Evolutionary conservation across 2,888 invertebrate species (phyloP).

Genomic region (Drosophila anceps): DNA sequence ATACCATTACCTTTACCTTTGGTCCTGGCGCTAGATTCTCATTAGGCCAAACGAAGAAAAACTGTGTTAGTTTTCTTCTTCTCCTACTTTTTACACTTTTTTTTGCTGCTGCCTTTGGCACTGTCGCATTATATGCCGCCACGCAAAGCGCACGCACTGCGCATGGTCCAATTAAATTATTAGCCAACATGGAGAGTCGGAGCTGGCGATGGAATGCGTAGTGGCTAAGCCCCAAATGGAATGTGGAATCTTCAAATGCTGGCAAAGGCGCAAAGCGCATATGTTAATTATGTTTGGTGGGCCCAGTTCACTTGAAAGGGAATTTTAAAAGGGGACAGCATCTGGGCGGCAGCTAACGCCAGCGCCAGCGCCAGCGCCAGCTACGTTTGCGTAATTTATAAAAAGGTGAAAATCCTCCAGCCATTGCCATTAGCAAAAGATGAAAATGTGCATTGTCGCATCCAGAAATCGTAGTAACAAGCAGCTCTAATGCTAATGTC

Average conservation of each 20-base stretch:
- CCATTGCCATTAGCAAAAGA: slow-evolving; percentile 50
- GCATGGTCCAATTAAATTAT: slow-evolving; percentile 79
- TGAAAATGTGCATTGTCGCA: slow-evolving; percentile 64
- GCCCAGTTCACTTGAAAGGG: slow-evolving; percentile 64
- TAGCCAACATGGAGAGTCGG: slow-evolving; percentile 35
- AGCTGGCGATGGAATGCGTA: not conserved
- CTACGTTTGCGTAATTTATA: slow-evolving; percentile 38
- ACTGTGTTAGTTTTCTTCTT: slow-evolving; percentile 47
- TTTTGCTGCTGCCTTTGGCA: slow-evolving; percentile 39
- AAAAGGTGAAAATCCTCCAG: not conserved
- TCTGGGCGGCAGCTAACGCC: too few species aligned
- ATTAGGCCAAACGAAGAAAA: slow-evolving; percentile 74
- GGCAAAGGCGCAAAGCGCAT: slow-evolving; percentile 64
- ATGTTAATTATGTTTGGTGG: slow-evolving; percentile 68
- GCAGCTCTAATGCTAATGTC: slow-evolving; percentile 48
- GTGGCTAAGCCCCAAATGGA: slow-evolving; percentile 58
- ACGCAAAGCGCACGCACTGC: slow-evolving; percentile 61
- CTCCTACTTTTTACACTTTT: not conserved
- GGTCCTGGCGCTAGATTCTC: slow-evolving; percentile 65
- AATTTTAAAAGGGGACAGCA: slow-evolving; percentile 55
- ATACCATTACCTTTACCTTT: slow-evolving; percentile 34
- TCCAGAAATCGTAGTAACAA: slow-evolving; percentile 53
- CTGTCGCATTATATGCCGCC: slow-evolving; percentile 32
- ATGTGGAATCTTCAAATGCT: slow-evolving; percentile 61
- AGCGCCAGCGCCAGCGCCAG: not conserved